Base-by-base conservation (phyloP, 2,797 vertebrate species). In the Xenops minutus region DNA sequence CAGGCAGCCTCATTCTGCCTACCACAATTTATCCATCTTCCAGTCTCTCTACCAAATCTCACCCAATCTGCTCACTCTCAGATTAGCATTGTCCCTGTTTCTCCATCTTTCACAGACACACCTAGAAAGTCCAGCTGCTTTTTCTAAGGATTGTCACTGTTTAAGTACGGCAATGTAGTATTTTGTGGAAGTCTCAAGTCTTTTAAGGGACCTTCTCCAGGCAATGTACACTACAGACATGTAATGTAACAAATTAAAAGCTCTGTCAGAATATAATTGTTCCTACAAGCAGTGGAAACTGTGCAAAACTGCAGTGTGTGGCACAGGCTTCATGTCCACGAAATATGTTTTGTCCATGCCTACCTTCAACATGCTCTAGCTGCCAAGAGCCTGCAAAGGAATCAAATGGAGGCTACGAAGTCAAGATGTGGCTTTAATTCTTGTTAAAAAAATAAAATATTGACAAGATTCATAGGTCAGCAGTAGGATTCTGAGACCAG, bases 41-140 rank as follows among this genome's bases (percentile, higher is more conserved):
- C 80, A 90, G 66, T 51, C 88, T 88, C 94, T 48, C 88, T 20
- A 76, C 71, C 48, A 56, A 85, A 95, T 87, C 90, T 89, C 77
- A 85, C 59, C 44, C 74, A 22, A 87, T 90, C 93, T 94, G 23
- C 55, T 82, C 3, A 5, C 74, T 62, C 46, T 14, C 62, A 36
- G 72, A 41, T 62, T 27, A 29, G 54, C 15, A 44, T 7, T 59
- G 49, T 32, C 74, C 62, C 52, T 36, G 46, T 92, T 94, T 94
- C 85, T 86, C 90, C 85, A 82, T 67, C 66, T 63, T 76, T 49
- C 13, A 2, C 5, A 14, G 67, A 94, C 83, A 82, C 71, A 55
- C 80, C 88, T 82, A 55, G 34, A 90, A 90, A 78, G 54, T 32
- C 58, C 54, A 72, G 55, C 51, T 89, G 54, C 26, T 86, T 80